Conservation (phyloP, 1,140 invertebrate species). For the Periplaneta americana region DNA sequence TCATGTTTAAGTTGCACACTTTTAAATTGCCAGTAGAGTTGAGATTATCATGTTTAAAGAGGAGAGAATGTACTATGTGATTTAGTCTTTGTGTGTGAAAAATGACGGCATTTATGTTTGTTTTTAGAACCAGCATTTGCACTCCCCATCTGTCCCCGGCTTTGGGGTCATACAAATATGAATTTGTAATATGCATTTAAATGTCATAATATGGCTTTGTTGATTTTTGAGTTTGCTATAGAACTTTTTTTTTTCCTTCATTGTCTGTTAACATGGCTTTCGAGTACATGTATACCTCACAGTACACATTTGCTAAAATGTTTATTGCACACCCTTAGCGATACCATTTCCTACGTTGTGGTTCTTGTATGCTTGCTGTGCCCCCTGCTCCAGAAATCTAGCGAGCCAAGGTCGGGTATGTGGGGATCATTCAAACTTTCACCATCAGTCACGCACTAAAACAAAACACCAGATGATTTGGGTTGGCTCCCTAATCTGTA, state of each 20-base stretch:
- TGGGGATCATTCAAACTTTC: background rate
- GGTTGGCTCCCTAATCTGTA: background rate
- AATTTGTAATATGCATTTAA: too few relatives aligned
- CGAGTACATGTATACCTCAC: background rate
- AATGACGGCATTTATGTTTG: too few relatives aligned
- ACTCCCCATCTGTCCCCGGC: background rate
- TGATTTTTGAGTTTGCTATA: too few relatives aligned
- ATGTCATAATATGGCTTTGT: too few relatives aligned
- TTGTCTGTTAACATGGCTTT: background rate
- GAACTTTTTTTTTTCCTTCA: too few relatives aligned
- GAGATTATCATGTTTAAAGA: too few relatives aligned
- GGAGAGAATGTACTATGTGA: background rate
- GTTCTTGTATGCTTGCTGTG: background rate
- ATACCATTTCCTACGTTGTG: background rate
- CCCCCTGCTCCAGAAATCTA: background rate
- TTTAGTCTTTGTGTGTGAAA: too few relatives aligned
- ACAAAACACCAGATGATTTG: background rate
- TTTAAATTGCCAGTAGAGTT: too few relatives aligned
- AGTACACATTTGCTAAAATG: background rate
- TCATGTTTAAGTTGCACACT: too few relatives aligned
- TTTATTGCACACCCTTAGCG: background rate
- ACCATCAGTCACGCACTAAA: background rate
- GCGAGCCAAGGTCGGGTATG: background rate
- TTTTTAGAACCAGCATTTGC: too few relatives aligned
- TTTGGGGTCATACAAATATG: too few relatives aligned